Evolutionary conservation across 2,113 vertebrate species (phyloP).

Genomic region (Penelope pileata): DNA sequence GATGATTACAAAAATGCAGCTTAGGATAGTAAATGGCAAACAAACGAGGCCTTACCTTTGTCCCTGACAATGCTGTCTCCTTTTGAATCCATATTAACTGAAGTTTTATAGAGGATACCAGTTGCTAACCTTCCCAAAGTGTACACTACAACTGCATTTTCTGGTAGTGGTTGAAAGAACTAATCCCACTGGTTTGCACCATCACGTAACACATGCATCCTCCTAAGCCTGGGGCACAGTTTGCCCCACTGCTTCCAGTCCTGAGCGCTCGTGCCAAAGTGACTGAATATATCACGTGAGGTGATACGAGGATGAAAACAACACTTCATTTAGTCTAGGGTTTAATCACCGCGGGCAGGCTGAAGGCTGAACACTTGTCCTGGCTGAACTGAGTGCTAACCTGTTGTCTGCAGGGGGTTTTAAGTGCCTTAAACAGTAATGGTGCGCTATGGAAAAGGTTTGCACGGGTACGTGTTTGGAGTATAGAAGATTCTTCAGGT

Average conservation of each 20-base stretch:
- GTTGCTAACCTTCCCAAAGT: not conserved
- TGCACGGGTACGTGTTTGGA: not conserved
- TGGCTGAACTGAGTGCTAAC: not conserved
- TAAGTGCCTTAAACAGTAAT: not conserved
- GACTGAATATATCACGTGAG: not conserved
- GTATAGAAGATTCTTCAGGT: not conserved
- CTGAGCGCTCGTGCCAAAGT: not conserved
- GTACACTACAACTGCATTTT: not conserved
- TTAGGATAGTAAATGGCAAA: not conserved
- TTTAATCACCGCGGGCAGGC: not conserved
- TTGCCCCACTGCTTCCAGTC: not conserved
- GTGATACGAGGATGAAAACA: not conserved
- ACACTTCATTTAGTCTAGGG: fast-evolving
- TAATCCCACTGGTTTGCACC: not conserved
- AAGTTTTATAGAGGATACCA: not conserved
- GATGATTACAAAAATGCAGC: not conserved
- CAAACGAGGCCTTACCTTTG: not conserved
- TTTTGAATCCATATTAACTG: not conserved
- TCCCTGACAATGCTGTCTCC: not conserved
- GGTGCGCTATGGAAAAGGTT: not conserved
- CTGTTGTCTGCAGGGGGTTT: not conserved
- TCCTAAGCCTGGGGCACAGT: not conserved
- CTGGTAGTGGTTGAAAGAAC: not conserved
- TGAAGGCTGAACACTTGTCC: not conserved
- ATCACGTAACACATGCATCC: not conserved